These are phyloP conservation scores for Aphyosemion australe DNA, from an alignment of 2,113 vertebrate species.

Conservation along the genomic window DNA sequence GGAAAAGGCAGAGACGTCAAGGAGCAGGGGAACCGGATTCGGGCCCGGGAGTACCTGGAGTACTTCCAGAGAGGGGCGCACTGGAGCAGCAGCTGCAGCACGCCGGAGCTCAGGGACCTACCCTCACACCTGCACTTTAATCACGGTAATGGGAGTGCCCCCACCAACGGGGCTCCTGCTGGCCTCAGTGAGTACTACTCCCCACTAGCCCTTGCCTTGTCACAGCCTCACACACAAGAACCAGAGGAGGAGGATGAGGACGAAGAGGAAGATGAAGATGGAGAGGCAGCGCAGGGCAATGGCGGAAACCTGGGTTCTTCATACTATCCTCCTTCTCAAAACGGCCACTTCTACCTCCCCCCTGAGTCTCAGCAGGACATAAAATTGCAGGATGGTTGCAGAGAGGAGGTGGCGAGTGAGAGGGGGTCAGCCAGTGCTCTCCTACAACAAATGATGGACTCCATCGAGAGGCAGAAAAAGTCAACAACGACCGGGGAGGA, in stretches of 20 bases:
- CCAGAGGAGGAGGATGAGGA: conserved; percentile 87
- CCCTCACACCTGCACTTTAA: conserved; percentile 82
- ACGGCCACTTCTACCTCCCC: conserved; percentile 85
- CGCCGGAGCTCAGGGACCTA: conserved; percentile 83
- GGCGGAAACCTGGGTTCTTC: conserved; percentile 64
- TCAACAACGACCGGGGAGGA: conserved; percentile 76
- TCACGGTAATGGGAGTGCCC: conserved; percentile 76
- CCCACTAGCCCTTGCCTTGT: conserved; percentile 70
- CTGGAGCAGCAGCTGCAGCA: conserved; percentile 84
- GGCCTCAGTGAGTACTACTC: conserved; percentile 75
- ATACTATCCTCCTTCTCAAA: conserved; percentile 85
- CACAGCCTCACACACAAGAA: conserved; percentile 69
- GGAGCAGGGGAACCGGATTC: conserved; percentile 89
- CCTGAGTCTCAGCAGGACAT: conserved; percentile 76
- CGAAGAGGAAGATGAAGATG: conserved; percentile 83
- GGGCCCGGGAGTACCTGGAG: conserved; percentile 95
- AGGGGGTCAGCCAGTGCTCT: conserved; percentile 89
- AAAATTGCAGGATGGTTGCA: conserved; percentile 71
- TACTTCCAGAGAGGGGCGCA: conserved; percentile 91
- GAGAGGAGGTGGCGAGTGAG: conserved; percentile 73
- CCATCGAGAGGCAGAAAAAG: conserved; percentile 84
- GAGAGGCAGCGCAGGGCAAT: conserved; percentile 61
- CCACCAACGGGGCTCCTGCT: conserved; percentile 74
- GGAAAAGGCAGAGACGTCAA: conserved; percentile 67
- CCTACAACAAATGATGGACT: conserved; percentile 94